Evolutionary conservation across 2,888 invertebrate genomes (phyloP).

Genomic region (Germaria angustata): DNA sequence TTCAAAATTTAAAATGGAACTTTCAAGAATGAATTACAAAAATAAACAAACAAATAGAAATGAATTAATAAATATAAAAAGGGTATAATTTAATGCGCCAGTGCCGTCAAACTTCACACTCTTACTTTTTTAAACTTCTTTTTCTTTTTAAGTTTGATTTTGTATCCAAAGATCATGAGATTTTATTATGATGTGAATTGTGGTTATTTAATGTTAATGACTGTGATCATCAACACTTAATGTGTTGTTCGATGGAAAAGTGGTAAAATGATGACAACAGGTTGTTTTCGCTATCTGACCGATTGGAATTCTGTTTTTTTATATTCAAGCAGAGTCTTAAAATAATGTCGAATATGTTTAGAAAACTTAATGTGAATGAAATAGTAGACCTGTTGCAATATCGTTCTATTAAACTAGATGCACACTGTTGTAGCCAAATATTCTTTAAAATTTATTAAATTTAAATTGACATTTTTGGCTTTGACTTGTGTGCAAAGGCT

Average conservation of each 20-base stretch:
- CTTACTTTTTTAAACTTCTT: conserved; percentile 38
- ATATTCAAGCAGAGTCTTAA: conserved; percentile 6
- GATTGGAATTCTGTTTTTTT: conserved; percentile 1
- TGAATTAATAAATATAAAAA: no score
- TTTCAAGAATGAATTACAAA: no score
- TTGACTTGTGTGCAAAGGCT: no score
- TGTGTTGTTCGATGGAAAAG: conserved; percentile 16
- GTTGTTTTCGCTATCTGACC: conserved; percentile 47
- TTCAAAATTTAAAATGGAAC: no score
- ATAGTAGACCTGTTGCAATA: no score
- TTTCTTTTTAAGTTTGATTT: conserved; percentile 10
- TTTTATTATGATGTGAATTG: conserved; percentile 72
- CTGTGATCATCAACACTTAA: conserved; percentile 60
- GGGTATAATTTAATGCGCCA: neutral
- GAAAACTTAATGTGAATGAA: neutral
- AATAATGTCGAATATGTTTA: neutral
- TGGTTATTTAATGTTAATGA: conserved; percentile 78
- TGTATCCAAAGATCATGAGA: conserved; percentile 69
- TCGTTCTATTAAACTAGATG: no score
- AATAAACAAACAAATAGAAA: no score
- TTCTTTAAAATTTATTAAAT: no score
- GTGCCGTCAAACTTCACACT: neutral
- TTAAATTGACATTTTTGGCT: no score
- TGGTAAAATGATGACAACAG: conserved; percentile 49
- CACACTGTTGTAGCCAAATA: no score